A percentile compares a stretch with the other conserved stretches of the same genome.
phyloP scores from a whole-genome alignment of 1,140 invertebrate species.

The Paralvinella palmiformis region DNA sequence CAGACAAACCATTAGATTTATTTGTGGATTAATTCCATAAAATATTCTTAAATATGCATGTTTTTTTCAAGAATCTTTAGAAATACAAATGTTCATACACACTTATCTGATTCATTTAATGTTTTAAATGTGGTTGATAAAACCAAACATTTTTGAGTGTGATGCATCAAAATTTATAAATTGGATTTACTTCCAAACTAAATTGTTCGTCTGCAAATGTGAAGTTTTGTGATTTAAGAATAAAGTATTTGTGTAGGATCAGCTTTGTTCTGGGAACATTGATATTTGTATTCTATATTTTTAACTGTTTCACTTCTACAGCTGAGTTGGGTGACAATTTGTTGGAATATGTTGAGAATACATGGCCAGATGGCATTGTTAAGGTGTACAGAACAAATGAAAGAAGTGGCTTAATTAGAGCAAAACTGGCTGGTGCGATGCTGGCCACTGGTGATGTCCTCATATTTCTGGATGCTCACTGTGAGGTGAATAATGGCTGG shows the following conservation, averaged over 20 bases:
- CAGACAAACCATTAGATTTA: too few relatives aligned
- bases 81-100: too few relatives aligned
- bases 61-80: too few relatives aligned
- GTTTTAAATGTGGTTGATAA: too few relatives aligned
- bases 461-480: slow-evolving; percentile 97
- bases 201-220: too few relatives aligned
- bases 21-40: too few relatives aligned
- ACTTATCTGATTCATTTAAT: too few relatives aligned
- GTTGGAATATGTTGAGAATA: slow-evolving; percentile 48
- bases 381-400: slow-evolving; percentile 58
- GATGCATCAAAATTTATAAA: too few relatives aligned
- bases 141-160: too few relatives aligned
- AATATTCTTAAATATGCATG: too few relatives aligned
- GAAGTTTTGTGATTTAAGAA: background rate
- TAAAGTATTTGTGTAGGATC: background rate
- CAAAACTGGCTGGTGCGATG: slow-evolving; percentile 77
- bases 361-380: slow-evolving; percentile 55
- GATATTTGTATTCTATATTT: background rate
- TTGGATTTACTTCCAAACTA: too few relatives aligned
- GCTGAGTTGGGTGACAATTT: slow-evolving; percentile 83
- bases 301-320: slow-evolving; percentile 59
- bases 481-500: slow-evolving; percentile 90
- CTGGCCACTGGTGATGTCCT: slow-evolving; percentile 82
- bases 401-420: slow-evolving; percentile 67
- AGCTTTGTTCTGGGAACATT: background rate